Base-by-base conservation (phyloP, 2,888 invertebrate genomes). In the Trimorus sp. region DNA sequence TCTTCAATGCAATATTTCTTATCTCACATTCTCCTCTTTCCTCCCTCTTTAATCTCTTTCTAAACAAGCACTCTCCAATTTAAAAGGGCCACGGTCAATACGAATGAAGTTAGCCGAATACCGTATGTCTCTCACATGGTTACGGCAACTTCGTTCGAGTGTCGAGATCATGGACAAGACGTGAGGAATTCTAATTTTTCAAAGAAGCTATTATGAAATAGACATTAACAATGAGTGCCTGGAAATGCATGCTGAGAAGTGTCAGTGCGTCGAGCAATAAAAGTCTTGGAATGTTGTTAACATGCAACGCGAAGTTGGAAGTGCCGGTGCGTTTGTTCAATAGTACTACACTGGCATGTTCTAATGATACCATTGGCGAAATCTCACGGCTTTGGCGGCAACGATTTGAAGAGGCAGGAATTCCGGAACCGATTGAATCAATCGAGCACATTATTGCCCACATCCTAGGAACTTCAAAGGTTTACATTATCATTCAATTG, bases 371-470 rank as follows among this genome's bases (percentile, higher is more conserved):
- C n/a, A 62, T 91, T 65, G 85, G 84, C 37, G 83, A 87, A 59
- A 74, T 90, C 66, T 84, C 92, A 60, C 86, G 90, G 56, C 90
- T 90, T 56, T 94, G 94, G 94, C 89, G 89, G 42, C 81, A 88
- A 3, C 92, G 91, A 86, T 92, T 94, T 81, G 88, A 91, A 82
- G 88, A 90, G 12, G 92, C 92, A 49, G 92, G 92, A 40, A 91
- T 94, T 65, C 91, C 92, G 0, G 94, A 94, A 86, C 92, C 93
- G 6, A 90, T 92, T 1, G 92, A 93, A 85, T 94, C 94, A 74
- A 92, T 94, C 56, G 93, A 94, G 84, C 92, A 93, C 85, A 93
- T 95, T 82, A 89, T 94, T 62, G 93, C 94, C 12, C 93, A 93
- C 88, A 92, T 93, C 58, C 87, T 94, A 48, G 91, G 92, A 54